phyloP scores from a whole-genome alignment of 2,888 invertebrate species.

The Morpho helenor region DNA sequence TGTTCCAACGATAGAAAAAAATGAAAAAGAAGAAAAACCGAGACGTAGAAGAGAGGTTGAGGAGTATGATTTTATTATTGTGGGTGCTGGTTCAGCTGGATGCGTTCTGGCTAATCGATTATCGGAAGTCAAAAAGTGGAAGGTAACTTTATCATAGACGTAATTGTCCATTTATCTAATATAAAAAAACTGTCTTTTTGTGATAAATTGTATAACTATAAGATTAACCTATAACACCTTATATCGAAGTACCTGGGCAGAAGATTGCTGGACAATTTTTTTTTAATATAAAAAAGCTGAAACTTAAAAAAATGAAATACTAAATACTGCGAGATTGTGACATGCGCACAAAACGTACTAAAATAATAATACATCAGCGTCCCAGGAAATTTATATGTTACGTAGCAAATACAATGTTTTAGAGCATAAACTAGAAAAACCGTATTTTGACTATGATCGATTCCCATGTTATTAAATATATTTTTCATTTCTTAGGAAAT shows the following conservation, averaged over 20 bases:
- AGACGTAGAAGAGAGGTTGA: constrained; percentile 46
- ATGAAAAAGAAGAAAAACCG: constrained; percentile 31
- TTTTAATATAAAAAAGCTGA: too few species aligned
- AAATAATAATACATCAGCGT: background rate
- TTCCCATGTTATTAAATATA: too few species aligned
- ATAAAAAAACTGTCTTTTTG: background rate
- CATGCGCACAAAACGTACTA: too few species aligned
- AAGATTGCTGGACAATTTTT: too few species aligned
- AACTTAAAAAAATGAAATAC: too few species aligned
- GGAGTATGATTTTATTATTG: constrained; percentile 80
- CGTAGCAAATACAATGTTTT: too few species aligned
- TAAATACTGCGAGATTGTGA: too few species aligned
- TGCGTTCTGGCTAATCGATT: constrained; percentile 83
- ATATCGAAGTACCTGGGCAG: too few species aligned
- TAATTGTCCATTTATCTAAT: background rate
- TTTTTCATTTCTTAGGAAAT: too few species aligned
- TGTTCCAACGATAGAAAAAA: constrained; percentile 27
- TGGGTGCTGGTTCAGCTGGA: constrained; percentile 84
- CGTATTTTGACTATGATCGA: background rate
- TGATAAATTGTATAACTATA: background rate
- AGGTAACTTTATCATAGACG: constrained; percentile 45
- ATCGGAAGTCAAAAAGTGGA: constrained; percentile 81
- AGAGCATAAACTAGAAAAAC: background rate
- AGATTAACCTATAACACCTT: too few species aligned
- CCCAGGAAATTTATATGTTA: too few species aligned